Percentiles rank a stretch among this genome's conserved stretches.
Conservation (phyloP, 2,888 invertebrate genomes). For the Drosophila sordidapex region DNA sequence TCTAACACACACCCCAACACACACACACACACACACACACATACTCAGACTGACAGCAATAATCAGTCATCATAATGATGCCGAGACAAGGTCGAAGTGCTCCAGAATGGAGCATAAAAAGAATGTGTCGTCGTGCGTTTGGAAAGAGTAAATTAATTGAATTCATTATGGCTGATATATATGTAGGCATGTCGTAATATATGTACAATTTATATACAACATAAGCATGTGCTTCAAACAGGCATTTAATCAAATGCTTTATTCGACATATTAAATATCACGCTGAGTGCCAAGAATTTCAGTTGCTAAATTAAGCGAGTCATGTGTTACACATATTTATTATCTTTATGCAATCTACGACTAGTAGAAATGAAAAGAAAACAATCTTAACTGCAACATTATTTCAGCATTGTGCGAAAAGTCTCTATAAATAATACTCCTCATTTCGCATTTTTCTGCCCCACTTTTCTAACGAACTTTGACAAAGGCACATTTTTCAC, state of each 20-base stretch:
- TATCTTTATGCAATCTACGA: slow-evolving; percentile 12
- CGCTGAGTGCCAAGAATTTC: slow-evolving; percentile 35
- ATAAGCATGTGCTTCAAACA: slow-evolving; percentile 48
- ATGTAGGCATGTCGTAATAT: slow-evolving; percentile 14
- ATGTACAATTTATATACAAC: slow-evolving; percentile 2
- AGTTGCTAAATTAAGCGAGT: slow-evolving; percentile 17
- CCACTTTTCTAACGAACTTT: neutral
- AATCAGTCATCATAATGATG: slow-evolving; percentile 76
- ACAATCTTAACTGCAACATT: neutral
- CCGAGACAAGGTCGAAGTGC: slow-evolving; percentile 56
- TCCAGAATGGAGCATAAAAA: slow-evolving; percentile 27
- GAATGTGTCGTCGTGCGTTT: slow-evolving; percentile 41
- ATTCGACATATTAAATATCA: slow-evolving; percentile 51
- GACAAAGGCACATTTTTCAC: neutral
- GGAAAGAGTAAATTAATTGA: slow-evolving; percentile 75
- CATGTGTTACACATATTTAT: slow-evolving; percentile 30
- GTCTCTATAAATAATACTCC: neutral
- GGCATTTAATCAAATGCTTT: slow-evolving; percentile 67
- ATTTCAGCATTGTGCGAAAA: neutral
- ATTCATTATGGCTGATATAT: slow-evolving; percentile 73
- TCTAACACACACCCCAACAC: slow-evolving; percentile 14
- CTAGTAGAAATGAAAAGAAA: neutral
- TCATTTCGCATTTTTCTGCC: neutral
- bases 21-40: slow-evolving; percentile 6
- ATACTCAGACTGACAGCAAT: slow-evolving; percentile 49